These are phyloP conservation scores for Nipponacmea schrenckii DNA, from an alignment of 2,888 invertebrate species.

Conservation along the genomic window DNA sequence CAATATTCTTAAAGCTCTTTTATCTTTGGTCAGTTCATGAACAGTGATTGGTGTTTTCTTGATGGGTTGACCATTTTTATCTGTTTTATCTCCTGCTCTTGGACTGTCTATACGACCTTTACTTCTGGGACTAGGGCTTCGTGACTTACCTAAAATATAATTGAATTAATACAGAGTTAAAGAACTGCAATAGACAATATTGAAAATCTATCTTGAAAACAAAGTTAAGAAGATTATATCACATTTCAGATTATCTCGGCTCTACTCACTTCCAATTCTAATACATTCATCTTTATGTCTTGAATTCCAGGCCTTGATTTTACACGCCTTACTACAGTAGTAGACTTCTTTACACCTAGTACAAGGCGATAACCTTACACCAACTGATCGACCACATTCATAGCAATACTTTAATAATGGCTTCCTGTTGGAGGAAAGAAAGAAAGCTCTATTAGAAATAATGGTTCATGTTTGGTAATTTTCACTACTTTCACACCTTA, in stretches of 20 bases:
- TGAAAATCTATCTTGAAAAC: no score
- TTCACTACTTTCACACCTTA: no score
- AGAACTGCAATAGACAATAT: background rate
- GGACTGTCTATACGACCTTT: constrained; percentile 42
- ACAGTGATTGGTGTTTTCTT: constrained; percentile 38
- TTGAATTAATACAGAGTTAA: background rate
- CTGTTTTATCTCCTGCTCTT: constrained; percentile 41
- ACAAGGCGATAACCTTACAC: constrained; percentile 65
- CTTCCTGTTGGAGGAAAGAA: constrained; percentile 51
- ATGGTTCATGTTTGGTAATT: no score
- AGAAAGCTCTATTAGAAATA: background rate
- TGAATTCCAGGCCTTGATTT: constrained; percentile 66
- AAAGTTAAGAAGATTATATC: no score
- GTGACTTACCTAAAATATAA: constrained; percentile 36
- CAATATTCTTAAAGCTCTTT: constrained; percentile 35
- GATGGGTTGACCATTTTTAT: constrained; percentile 26
- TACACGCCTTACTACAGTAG: constrained; percentile 68
- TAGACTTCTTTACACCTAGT: constrained; percentile 67
- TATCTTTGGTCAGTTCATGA: constrained; percentile 44
- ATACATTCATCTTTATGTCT: constrained; percentile 67
- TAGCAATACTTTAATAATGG: constrained; percentile 67
- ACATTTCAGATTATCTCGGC: no score
- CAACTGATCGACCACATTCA: constrained; percentile 67
- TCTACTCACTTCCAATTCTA: constrained; percentile 58
- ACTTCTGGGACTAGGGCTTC: constrained; percentile 44